phyloP scores from a whole-genome alignment of 2,888 invertebrate species.

The Morpho deidamia region DNA sequence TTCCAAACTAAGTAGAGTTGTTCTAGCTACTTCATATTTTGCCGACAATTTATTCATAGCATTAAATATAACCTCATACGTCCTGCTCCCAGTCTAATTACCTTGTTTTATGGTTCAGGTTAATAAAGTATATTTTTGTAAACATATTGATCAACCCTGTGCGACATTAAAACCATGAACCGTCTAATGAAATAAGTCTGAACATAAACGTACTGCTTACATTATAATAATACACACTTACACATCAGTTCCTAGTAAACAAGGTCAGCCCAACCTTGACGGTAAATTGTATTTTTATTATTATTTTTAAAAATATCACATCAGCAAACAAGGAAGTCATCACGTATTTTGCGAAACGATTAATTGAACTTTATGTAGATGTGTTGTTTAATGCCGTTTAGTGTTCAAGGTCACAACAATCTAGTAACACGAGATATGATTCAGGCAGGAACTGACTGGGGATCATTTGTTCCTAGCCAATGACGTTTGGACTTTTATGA shows the following conservation, averaged over 20 bases:
- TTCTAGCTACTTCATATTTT: no score
- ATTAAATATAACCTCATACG: no score
- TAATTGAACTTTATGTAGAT: constrained; percentile 48
- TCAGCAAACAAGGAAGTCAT: constrained; percentile 68
- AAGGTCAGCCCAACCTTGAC: constrained; percentile 65
- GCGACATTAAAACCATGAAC: constrained; percentile 10
- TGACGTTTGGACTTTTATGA: constrained; percentile 25
- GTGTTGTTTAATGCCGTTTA: constrained; percentile 47
- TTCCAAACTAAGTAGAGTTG: no score
- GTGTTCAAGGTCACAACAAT: constrained; percentile 42
- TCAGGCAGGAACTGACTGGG: constrained; percentile 29
- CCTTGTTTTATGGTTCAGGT: background rate
- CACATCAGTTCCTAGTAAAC: constrained; percentile 64
- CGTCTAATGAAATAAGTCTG: constrained; percentile 21
- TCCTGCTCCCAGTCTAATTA: no score
- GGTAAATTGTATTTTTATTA: constrained; percentile 58
- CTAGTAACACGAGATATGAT: constrained; percentile 22
- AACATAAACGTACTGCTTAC: constrained; percentile 29
- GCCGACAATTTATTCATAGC: no score
- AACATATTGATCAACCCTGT: background rate
- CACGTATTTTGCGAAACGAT: constrained; percentile 44
- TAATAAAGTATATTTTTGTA: background rate
- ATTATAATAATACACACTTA: constrained; percentile 49
- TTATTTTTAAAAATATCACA: constrained; percentile 59
- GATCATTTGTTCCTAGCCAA: constrained; percentile 16